Percentiles rank a stretch among this genome's conserved stretches.
These are phyloP conservation scores for Junonia oenone DNA, from an alignment of 2,888 invertebrate genomes.

Conservation along the genomic window DNA sequence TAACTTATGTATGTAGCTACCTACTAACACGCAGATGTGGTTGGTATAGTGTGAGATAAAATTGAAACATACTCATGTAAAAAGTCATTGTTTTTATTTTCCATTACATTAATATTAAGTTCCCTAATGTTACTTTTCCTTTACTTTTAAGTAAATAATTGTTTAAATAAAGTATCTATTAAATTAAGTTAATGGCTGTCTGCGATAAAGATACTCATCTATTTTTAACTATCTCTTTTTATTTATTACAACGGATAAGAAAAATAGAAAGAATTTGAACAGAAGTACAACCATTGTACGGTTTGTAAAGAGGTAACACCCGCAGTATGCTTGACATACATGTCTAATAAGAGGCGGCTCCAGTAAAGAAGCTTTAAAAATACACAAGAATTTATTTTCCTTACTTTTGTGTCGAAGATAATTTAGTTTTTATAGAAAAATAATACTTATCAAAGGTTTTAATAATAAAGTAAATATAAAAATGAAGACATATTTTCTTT, in stretches of 20 bases:
- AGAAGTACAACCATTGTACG: constrained; percentile 4
- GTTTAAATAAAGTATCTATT: too few relatives aligned
- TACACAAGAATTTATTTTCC: not conserved
- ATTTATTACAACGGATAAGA: not conserved
- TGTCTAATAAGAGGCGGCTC: constrained; percentile 13
- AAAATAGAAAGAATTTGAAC: not conserved
- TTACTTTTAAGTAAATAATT: too few relatives aligned
- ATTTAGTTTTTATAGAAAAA: not conserved
- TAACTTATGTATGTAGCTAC: not conserved
- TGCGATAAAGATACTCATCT: too few relatives aligned
- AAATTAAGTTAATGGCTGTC: too few relatives aligned
- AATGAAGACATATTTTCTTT: not conserved
- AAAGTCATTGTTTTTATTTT: too few relatives aligned
- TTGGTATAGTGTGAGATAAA: too few relatives aligned
- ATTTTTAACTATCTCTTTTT: not conserved
- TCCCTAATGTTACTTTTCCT: too few relatives aligned
- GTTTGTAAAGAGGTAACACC: constrained; percentile 7
- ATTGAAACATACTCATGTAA: too few relatives aligned
- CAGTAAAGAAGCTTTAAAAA: constrained; percentile 6
- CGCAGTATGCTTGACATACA: constrained; percentile 13
- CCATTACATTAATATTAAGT: too few relatives aligned
- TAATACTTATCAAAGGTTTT: not conserved
- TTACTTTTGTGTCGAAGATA: not conserved
- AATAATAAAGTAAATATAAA: not conserved
- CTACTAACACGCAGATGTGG: too few relatives aligned